Base-by-base conservation (phyloP, 2,797 vertebrate genomes). In the Thaleichthys pacificus region DNA sequence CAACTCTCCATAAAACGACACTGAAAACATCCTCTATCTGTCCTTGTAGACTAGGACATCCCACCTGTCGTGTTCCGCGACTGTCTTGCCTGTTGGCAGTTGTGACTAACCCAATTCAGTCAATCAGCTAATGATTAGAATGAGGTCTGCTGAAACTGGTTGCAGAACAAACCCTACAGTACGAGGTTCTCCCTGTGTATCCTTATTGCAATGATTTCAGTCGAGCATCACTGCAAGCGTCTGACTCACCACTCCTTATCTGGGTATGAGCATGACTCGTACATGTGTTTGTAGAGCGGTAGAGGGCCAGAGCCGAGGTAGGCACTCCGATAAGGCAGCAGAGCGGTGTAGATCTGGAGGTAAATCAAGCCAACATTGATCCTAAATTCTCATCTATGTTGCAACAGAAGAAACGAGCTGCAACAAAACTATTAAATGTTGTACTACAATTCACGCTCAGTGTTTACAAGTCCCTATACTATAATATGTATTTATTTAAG, bases 221-320 rank as follows among this genome's bases (percentile, higher is more conserved):
- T 6, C 5, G 1, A 35, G 32, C 32, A 1, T 35, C 32, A 8
- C 32, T 35, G 32, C 32, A 6, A 8, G 32, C 32, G 8, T 4
- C 28, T 30, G 38, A 72, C 91, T 90, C 80, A 95, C 93, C 92
- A 93, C 76, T 92, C 87, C 77, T 94, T 94, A 72, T 94, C 92
- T 1, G 77, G 73, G 68, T 93, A 93, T 0, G 85, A 77, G 72
- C 94, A 78, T 61, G 89, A 83, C 22, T 92, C 88, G 21, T 90
- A 93, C 79, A 94, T 89, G 6, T 85, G 73, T 0, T 66, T 66
- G 80, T 90, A 90, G 74, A 89, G 74, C 28, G 68, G 64, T 3
- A 4, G 0, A 1, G 82, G 76, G 54, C 58, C 70, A 0, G 73
- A n/a, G 8, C 84, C 84, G 0, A 89, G 1, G 60, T 73, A 21